Conservation (phyloP, 2,113 vertebrate species). For the Leptobrachium ailaonicum region DNA sequence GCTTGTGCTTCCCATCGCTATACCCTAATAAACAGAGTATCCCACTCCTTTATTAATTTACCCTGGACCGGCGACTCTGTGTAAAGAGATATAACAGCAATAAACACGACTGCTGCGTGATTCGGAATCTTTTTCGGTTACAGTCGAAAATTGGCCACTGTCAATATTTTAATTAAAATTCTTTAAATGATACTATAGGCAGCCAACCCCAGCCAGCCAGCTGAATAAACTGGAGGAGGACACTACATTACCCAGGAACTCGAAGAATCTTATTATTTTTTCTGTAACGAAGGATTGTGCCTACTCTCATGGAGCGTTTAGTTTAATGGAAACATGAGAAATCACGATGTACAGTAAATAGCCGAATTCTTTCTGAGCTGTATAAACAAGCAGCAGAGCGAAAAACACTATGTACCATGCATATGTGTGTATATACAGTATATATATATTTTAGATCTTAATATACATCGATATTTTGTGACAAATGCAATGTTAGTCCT, state of each 20-base stretch:
- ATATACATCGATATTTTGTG: too few relatives aligned
- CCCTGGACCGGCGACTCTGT: background rate
- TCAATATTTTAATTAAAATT: constrained; percentile 65
- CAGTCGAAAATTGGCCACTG: constrained; percentile 57
- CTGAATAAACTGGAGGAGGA: constrained; percentile 54
- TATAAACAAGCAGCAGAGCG: too few relatives aligned
- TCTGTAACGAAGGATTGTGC: too few relatives aligned
- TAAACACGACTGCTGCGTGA: constrained; percentile 46
- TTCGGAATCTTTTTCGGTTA: constrained; percentile 52
- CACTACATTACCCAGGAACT: background rate
- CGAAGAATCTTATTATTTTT: too few relatives aligned
- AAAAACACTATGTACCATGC: too few relatives aligned
- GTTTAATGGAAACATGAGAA: too few relatives aligned
- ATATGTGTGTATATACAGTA: too few relatives aligned
- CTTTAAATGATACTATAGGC: constrained; percentile 56
- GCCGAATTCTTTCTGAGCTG: too few relatives aligned
- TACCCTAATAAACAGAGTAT: background rate
- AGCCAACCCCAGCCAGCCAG: constrained; percentile 52
- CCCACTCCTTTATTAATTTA: background rate
- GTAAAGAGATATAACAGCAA: constrained; percentile 5
- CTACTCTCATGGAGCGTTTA: too few relatives aligned
- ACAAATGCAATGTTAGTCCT: too few relatives aligned
- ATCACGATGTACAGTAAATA: too few relatives aligned
- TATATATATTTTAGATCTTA: too few relatives aligned
- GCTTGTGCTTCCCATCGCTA: background rate